A percentile compares a stretch with the other conserved stretches of the same genome.
Evolutionary conservation across 2,113 vertebrate species (phyloP).

Genomic region (Thomomys bottae): DNA sequence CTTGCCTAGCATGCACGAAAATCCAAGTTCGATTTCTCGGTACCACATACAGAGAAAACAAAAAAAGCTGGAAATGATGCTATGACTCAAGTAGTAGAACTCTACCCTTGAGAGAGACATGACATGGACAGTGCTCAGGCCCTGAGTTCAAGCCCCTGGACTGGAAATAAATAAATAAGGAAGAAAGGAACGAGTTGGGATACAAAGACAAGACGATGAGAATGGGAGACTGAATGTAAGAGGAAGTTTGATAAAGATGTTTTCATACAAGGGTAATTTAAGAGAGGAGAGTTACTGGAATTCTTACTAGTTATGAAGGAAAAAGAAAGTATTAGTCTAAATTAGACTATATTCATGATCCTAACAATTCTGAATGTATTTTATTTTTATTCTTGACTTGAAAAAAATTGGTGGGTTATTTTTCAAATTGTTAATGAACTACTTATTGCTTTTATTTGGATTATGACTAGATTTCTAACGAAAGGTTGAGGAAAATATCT

Average conservation of each 20-base stretch:
- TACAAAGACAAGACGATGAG: neutral
- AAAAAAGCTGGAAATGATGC: too few relatives aligned
- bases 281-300: neutral
- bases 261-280: neutral
- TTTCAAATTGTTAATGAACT: neutral
- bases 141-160: too few relatives aligned
- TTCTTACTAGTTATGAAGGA: neutral
- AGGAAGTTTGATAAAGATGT: neutral
- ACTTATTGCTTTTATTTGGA: neutral
- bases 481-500: neutral
- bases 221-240: neutral
- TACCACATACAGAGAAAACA: too few relatives aligned
- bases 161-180: too few relatives aligned
- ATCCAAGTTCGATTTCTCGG: too few relatives aligned
- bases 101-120: too few relatives aligned
- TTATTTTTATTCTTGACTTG: constrained; percentile 11
- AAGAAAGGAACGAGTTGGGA: neutral
- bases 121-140: too few relatives aligned
- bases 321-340: neutral
- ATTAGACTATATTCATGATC: neutral
- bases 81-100: too few relatives aligned
- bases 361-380: neutral
- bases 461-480: constrained; percentile 14
- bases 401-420: neutral
- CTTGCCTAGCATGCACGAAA: too few relatives aligned